phyloP scores from a whole-genome alignment of 2,113 vertebrate genomes.

The Corapipo altera region DNA sequence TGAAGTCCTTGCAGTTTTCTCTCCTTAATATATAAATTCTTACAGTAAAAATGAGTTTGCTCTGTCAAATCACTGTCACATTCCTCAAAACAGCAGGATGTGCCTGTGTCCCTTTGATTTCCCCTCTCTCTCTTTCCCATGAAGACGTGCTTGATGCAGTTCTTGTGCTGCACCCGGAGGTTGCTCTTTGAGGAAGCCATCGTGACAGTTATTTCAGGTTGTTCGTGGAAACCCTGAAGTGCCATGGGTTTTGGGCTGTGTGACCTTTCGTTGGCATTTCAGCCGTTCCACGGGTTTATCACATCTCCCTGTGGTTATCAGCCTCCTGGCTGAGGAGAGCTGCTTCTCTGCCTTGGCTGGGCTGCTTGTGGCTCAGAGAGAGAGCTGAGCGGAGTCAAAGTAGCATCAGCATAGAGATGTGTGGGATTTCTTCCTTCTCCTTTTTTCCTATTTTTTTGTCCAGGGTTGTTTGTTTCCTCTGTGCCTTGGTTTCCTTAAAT shows the following conservation, averaged over 20 bases:
- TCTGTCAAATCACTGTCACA: background rate
- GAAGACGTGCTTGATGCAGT: fast-evolving
- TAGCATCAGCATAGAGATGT: background rate
- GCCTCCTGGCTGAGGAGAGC: background rate
- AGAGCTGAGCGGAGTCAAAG: background rate
- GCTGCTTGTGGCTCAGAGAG: background rate
- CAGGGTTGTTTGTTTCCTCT: background rate
- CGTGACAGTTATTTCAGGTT: background rate
- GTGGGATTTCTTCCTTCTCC: background rate
- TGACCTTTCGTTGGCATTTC: slow-evolving; percentile 5
- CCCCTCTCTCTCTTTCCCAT: background rate
- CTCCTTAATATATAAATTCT: background rate
- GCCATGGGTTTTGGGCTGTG: fast-evolving
- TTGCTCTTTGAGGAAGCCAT: background rate
- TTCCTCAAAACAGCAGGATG: background rate
- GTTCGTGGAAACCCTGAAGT: background rate
- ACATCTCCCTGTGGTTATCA: slow-evolving; percentile 11
- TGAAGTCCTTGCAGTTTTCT: background rate
- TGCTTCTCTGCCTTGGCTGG: background rate
- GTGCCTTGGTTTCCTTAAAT: background rate
- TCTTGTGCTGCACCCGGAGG: background rate
- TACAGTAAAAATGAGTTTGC: background rate
- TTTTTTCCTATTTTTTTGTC: background rate
- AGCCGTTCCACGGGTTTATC: background rate
- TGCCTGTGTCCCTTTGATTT: background rate